These are phyloP conservation scores for Syrrhaptes paradoxus DNA, from an alignment of 2,113 vertebrate genomes.

Conservation along the genomic window DNA sequence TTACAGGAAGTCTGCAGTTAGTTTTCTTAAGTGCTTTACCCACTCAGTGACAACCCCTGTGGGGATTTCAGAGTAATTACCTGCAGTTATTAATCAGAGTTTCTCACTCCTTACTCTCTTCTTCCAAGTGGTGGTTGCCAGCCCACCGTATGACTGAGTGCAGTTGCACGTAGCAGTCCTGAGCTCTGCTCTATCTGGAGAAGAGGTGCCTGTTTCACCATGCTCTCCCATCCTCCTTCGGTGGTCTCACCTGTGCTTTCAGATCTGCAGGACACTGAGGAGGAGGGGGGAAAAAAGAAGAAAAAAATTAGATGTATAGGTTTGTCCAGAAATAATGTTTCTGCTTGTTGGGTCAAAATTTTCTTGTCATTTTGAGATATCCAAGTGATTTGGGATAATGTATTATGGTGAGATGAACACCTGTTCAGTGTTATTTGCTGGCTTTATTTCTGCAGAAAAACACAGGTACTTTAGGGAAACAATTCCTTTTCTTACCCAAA, in stretches of 20 bases:
- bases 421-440: not conserved
- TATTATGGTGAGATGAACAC: not conserved
- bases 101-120: not conserved
- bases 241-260: not conserved
- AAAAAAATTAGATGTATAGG: rapidly evolving
- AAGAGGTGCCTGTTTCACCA: not conserved
- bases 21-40: not conserved
- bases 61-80: not conserved
- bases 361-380: not conserved
- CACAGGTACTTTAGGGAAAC: not conserved
- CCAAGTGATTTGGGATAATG: not conserved
- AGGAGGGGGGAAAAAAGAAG: no score
- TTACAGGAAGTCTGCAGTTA: not conserved
- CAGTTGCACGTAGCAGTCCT: not conserved
- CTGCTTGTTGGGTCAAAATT: not conserved
- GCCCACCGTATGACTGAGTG: rapidly evolving
- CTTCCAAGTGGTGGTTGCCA: not conserved
- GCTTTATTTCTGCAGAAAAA: not conserved
- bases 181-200: not conserved
- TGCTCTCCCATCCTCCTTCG: not conserved
- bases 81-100: not conserved
- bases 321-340: not conserved
- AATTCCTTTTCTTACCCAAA: not conserved
- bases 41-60: not conserved
- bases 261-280: not conserved